These are phyloP conservation scores for Syrrhaptes paradoxus DNA, from an alignment of 2,113 vertebrate genomes.

Conservation along the genomic window DNA sequence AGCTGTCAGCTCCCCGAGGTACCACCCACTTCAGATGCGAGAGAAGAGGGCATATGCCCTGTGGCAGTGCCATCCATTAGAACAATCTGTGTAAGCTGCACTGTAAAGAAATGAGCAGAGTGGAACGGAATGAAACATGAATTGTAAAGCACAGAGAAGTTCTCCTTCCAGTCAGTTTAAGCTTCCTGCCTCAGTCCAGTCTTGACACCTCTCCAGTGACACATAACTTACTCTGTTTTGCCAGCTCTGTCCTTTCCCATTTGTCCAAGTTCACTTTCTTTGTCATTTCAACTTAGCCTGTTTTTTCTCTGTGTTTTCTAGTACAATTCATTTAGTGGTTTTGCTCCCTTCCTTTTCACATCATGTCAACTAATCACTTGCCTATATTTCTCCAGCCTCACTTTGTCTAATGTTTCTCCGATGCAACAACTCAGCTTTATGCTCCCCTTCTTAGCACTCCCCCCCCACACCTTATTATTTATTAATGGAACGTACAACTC, in stretches of 20 bases:
- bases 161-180: neutral
- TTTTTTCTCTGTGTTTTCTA: neutral
- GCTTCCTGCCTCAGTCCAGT: neutral
- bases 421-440: neutral
- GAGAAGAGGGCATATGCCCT: neutral
- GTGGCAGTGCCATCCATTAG: conserved; percentile 18
- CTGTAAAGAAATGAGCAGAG: neutral
- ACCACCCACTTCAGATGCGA: neutral
- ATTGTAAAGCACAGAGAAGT: neutral
- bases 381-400: neutral
- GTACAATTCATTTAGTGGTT: neutral
- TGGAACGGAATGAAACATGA: neutral
- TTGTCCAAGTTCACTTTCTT: conserved; percentile 6
- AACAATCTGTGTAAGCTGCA: neutral
- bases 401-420: neutral
- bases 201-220: neutral
- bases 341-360: neutral
- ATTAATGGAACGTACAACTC: conserved; percentile 26
- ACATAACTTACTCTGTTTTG: neutral
- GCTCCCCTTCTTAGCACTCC: neutral
- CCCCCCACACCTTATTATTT: neutral
- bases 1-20: conserved; percentile 37
- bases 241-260: conserved; percentile 32
- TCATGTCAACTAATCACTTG: neutral
- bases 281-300: neutral